phyloP scores from a whole-genome alignment of 2,888 invertebrate genomes.

The Calameuta filiformis region DNA sequence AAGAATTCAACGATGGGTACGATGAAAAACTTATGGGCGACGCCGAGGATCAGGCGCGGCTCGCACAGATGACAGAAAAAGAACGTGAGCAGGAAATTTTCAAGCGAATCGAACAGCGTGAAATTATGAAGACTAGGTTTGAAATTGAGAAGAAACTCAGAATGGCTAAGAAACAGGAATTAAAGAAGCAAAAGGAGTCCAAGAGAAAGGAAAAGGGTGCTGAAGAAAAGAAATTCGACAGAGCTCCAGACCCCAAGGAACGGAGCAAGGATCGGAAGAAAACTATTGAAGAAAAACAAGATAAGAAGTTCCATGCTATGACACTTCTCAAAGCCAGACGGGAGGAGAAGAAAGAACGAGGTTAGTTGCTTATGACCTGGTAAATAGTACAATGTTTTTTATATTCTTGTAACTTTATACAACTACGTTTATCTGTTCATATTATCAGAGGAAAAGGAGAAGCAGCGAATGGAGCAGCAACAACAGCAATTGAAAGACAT shows the following conservation, averaged over 20 bases:
- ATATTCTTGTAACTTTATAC: not conserved
- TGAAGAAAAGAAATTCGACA: constrained; percentile 70
- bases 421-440: not conserved
- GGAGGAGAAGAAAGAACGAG: constrained; percentile 87
- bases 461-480: constrained; percentile 66
- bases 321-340: constrained; percentile 89
- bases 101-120: constrained; percentile 94
- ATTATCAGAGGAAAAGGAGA: constrained; percentile 66
- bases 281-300: constrained; percentile 88
- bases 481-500: constrained; percentile 61
- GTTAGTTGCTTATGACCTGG: constrained; percentile 49
- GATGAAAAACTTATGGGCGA: constrained; percentile 98
- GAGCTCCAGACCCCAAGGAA: constrained; percentile 76
- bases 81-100: constrained; percentile 98
- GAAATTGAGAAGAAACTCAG: constrained; percentile 95
- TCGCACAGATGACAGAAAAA: constrained; percentile 95
- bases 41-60: constrained; percentile 89
- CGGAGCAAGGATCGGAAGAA: constrained; percentile 88
- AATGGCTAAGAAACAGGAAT: constrained; percentile 82
- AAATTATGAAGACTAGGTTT: constrained; percentile 93
- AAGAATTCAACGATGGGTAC: constrained; percentile 96
- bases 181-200: constrained; percentile 69
- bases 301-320: constrained; percentile 94
- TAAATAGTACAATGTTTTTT: constrained; percentile 3
- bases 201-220: constrained; percentile 65